These are phyloP conservation scores for Bradynema listronoti DNA, from an alignment of 1,140 invertebrate genomes.

Conservation along the genomic window DNA sequence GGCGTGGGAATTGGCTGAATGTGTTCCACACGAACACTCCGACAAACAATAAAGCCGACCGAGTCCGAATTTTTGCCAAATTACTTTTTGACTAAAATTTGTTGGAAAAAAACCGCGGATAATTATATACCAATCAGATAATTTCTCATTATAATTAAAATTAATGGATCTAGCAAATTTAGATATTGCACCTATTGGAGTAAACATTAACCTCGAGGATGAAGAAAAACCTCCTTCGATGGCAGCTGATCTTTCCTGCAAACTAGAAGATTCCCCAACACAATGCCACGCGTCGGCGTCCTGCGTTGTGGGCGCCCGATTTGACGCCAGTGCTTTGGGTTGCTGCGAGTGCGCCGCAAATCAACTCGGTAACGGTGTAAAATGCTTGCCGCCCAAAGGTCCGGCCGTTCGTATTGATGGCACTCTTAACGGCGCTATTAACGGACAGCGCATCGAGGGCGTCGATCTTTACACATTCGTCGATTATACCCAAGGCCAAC, in stretches of 20 bases:
- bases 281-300: conserved; percentile 18
- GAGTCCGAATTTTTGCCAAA: too few species aligned
- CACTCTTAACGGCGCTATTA: conserved; percentile 72
- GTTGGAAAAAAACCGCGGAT: too few species aligned
- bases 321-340: conserved; percentile 62
- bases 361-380: conserved; percentile 81
- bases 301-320: conserved; percentile 3
- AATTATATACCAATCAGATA: too few species aligned
- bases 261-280: conserved; percentile 4
- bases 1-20: too few species aligned
- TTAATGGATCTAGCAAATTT: conserved; percentile 1
- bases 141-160: neutral
- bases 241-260: conserved; percentile 11
- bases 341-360: conserved; percentile 76
- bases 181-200: too few species aligned
- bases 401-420: conserved; percentile 74
- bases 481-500: conserved; percentile 75
- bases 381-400: conserved; percentile 63
- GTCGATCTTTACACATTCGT: conserved; percentile 86
- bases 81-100: too few species aligned
- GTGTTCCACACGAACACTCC: too few species aligned
- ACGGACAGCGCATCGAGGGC: conserved; percentile 69
- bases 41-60: too few species aligned
- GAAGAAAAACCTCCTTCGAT: conserved; percentile 11
- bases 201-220: neutral